Conservation (phyloP, 2,888 invertebrate species). For the Andrena dorsata region DNA sequence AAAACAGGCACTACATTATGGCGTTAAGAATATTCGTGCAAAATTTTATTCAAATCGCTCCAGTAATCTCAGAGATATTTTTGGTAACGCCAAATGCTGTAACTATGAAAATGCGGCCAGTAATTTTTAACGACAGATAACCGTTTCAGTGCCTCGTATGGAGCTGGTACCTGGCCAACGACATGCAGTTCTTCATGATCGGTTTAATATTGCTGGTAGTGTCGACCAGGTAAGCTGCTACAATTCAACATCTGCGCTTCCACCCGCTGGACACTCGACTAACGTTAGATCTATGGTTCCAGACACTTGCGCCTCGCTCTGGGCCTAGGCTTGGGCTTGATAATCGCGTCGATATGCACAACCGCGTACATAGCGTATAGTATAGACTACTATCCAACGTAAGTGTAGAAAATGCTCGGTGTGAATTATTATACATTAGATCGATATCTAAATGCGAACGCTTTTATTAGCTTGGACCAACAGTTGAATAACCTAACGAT, state of each 20-base stretch:
- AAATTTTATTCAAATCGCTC: too few species aligned
- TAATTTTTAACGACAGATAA: background rate
- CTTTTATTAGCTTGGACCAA: conserved; percentile 82
- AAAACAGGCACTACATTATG: too few species aligned
- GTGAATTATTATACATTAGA: background rate
- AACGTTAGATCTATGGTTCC: conserved; percentile 62
- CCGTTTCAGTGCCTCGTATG: conserved; percentile 84
- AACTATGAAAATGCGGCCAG: too few species aligned
- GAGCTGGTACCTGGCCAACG: conserved; percentile 86
- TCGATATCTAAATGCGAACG: conserved; percentile 1
- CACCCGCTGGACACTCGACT: background rate
- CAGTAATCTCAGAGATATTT: too few species aligned
- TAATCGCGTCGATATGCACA: conserved; percentile 79
- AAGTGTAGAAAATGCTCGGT: conserved; percentile 70
- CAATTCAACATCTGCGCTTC: background rate
- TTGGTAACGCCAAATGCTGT: too few species aligned
- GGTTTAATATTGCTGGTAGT: conserved; percentile 82
- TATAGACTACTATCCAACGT: conserved; percentile 84
- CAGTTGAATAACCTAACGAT: conserved; percentile 81
- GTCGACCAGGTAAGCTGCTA: conserved; percentile 84
- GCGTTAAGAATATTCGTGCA: too few species aligned
- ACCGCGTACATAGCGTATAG: conserved; percentile 83
- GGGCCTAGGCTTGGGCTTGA: conserved; percentile 72
- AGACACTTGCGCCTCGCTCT: conserved; percentile 82
- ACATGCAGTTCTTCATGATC: conserved; percentile 85